Evolutionary conservation across 2,888 invertebrate species (phyloP), one percentile per base, ranked within the genome.

Genomic region (Cantharis rufa): DNA sequence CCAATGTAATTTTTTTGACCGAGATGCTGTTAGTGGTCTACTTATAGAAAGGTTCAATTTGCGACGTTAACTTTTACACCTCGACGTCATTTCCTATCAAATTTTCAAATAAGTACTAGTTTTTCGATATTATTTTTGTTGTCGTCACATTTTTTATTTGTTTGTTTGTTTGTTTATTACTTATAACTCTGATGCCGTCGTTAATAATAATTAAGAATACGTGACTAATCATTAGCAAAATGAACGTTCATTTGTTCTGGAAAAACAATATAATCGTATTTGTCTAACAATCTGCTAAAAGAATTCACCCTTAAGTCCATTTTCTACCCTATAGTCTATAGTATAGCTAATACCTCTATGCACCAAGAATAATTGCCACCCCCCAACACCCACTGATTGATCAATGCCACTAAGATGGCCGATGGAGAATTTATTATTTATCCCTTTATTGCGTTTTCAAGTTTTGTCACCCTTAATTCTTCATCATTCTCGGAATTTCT

Each of bases 341-440:
- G 70, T 27, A 78, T 73, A 64, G 72, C 75, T 79, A 77, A 79
- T 73, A 74, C 74, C 74, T 78, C 71, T 62, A 69, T 72, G 70
- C 70, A 75, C 76, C 74, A 79, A 79, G 80, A 80, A 81, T 82
- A 82, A 82, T 81, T 80, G 79, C 81, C 74, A 78, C 78, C 81
- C 72, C 78, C 75, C 78, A 78, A 48, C 79, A 79, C 80, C 80
- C 78, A 77, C 74, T 79, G 82, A 81, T 83, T 84, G 83, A 84
- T 84, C 83, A 83, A 81, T 81, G 82, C 82, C 81, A 82, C 81
- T 83, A 85, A 84, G 82, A 85, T 84, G 84, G 85, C 85, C 80
- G 82, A 82, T 78, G 75, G 79, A 82, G 83, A 84, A 85, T 85
- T 85, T 84, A 85, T 85, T 85, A 85, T 84, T 85, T 85, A 85